phyloP scores from a whole-genome alignment of 1,140 invertebrate genomes.

The Orchestia grillus region DNA sequence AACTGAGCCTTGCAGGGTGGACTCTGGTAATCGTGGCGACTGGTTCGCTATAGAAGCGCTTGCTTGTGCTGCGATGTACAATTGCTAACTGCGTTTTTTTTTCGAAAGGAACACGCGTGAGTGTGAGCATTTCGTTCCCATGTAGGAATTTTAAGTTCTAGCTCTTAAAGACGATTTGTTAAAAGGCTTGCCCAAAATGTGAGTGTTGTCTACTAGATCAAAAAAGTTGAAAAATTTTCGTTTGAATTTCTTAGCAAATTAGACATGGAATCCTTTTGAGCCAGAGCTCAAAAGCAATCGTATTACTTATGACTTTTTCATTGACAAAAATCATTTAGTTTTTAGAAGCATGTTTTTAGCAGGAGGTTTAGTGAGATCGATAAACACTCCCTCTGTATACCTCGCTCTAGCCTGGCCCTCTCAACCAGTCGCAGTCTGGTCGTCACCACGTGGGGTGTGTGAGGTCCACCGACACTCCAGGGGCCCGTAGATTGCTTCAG shows the following conservation, averaged over 20 bases:
- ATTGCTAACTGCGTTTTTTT: not conserved
- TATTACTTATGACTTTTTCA: no score
- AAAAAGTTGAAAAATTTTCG: not conserved
- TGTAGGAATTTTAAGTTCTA: not conserved
- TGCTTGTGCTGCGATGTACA: not conserved
- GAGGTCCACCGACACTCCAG: not conserved
- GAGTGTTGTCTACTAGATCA: not conserved
- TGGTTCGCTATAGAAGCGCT: not conserved
- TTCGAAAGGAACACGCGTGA: not conserved
- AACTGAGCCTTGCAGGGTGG: not conserved
- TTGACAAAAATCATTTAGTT: not conserved
- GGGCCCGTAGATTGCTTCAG: not conserved
- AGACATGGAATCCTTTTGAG: not conserved
- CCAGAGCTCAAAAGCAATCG: not conserved
- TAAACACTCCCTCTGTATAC: not conserved
- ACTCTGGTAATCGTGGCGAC: not conserved
- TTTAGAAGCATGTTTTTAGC: not conserved
- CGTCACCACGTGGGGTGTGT: not conserved
- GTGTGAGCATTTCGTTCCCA: not conserved
- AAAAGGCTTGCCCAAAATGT: not conserved
- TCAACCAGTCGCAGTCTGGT: not conserved
- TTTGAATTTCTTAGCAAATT: not conserved
- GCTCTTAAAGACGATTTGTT: not conserved
- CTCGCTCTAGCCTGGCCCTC: not conserved
- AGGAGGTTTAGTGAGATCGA: not conserved